Conservation (phyloP, 2,113 vertebrate genomes). For the Artemisiospiza belli region DNA sequence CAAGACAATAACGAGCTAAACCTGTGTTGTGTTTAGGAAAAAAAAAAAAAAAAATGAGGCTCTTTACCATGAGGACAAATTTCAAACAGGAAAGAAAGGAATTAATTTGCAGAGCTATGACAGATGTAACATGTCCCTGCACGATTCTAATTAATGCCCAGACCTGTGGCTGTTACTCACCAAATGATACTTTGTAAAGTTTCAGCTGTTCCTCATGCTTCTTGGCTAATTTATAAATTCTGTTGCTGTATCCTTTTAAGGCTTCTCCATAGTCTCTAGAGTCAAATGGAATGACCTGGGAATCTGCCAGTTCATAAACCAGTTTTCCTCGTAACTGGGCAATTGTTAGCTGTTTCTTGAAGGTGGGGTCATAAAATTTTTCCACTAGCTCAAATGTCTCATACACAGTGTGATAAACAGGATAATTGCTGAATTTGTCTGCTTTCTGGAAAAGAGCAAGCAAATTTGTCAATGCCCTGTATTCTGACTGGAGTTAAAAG, state of each 20-base stretch:
- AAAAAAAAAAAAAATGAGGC: neutral
- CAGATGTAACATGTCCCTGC: neutral
- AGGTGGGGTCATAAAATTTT: constrained; percentile 88
- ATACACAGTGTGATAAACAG: constrained; percentile 92
- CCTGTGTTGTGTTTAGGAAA: neutral
- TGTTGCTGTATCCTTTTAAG: constrained; percentile 79
- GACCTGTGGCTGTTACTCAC: constrained; percentile 73
- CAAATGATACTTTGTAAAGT: constrained; percentile 82
- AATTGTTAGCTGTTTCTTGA: constrained; percentile 83
- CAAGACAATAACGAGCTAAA: neutral
- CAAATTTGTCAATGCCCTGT: constrained; percentile 7
- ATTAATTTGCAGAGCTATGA: neutral
- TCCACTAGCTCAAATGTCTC: constrained; percentile 95
- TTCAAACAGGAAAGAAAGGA: neutral
- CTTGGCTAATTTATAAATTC: constrained; percentile 79
- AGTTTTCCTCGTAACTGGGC: constrained; percentile 87
- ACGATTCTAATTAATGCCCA: neutral
- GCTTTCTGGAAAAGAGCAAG: constrained; percentile 79
- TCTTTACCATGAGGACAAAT: neutral
- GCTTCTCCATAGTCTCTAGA: constrained; percentile 84
- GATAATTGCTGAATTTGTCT: constrained; percentile 91
- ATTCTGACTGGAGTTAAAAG: neutral
- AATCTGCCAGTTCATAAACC: constrained; percentile 86
- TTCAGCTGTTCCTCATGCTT: constrained; percentile 73
- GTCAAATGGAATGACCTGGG: constrained; percentile 85